Evolutionary conservation across 2,113 vertebrate species (phyloP).

Genomic region (Nannospalax galili): DNA sequence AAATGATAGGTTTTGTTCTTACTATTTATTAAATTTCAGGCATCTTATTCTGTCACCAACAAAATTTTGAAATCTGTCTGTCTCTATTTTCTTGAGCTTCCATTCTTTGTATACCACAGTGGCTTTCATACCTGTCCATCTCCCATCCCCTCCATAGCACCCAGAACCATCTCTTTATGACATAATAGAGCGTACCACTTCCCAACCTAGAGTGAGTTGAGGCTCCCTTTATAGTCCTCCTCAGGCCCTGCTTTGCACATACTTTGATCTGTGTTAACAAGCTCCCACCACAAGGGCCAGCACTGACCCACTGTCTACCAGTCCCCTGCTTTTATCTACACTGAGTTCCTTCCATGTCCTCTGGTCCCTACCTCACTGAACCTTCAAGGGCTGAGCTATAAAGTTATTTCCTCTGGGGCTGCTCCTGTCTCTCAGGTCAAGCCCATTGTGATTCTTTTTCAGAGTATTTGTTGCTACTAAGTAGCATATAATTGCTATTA

Average conservation of each 20-base stretch:
- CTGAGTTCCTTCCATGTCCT: too few species aligned
- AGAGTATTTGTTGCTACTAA: neutral
- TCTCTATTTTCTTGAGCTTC: neutral
- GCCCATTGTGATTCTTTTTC: accelerated
- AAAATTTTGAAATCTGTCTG: neutral
- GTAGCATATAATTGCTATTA: neutral
- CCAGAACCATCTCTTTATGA: neutral
- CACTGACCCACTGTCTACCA: neutral
- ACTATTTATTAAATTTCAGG: neutral
- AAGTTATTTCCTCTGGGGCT: neutral
- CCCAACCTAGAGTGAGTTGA: neutral
- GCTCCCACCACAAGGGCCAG: accelerated
- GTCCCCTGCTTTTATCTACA: neutral
- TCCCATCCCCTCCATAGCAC: neutral
- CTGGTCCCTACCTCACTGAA: neutral
- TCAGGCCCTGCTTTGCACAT: neutral
- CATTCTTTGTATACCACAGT: neutral
- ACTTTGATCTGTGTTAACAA: neutral
- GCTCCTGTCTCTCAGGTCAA: too few species aligned
- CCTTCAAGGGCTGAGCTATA: neutral
- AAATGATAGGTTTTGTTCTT: neutral
- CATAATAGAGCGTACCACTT: accelerated
- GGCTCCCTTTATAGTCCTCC: neutral
- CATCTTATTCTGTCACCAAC: neutral
- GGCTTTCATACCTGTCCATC: neutral